Evolutionary conservation across 2,888 invertebrate species (phyloP), one percentile per base, ranked within the genome.

Genomic region (Cremastinae sp.): DNA sequence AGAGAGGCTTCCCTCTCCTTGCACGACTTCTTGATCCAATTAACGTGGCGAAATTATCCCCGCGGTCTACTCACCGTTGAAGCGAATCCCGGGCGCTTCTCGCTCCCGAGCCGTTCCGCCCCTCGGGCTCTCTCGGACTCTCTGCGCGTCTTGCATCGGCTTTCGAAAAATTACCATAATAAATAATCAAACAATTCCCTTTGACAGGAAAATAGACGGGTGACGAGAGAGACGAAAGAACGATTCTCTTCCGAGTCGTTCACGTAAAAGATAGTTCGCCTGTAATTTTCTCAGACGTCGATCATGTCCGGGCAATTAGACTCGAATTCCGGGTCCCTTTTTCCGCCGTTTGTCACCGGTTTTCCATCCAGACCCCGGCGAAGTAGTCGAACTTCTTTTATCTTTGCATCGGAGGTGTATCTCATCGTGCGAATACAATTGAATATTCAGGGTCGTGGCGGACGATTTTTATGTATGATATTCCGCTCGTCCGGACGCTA

Each of bases 171-270:
- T 89, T 88, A 87, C 85, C 89, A 89, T 89, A 83, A 86, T 87
- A 88, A 89, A 89, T 89, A 88, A 89, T 88, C 85, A 87, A 88
- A 88, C 87, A 87, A 87, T 86, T 86, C 83, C 84, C 89, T 88
- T 89, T 89, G 89, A 89, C 86, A 89, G 88, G 88, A 84, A 88
- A 89, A 89, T 89, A 83, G 81, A 82, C 76, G 75, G 77, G 75
- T 75, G 54, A 54, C 49, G 70, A 77, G 56, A 77, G 65, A 65
- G 22, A 45, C 51, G 54, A 61, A 41, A 47, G 45, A 28, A 18
- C 28, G 34, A 64, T 10, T 12, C 45, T 53, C 18, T 14, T 36
- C 43, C 2, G 5, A 28, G 62, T 22, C 3, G 9, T 59, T 14
- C 4, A 7, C 62, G 18, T 62, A 28, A 20, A 65, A 66, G 28